Evolutionary conservation across 2,113 vertebrate species (phyloP).

Genomic region (Cepphus grylle): DNA sequence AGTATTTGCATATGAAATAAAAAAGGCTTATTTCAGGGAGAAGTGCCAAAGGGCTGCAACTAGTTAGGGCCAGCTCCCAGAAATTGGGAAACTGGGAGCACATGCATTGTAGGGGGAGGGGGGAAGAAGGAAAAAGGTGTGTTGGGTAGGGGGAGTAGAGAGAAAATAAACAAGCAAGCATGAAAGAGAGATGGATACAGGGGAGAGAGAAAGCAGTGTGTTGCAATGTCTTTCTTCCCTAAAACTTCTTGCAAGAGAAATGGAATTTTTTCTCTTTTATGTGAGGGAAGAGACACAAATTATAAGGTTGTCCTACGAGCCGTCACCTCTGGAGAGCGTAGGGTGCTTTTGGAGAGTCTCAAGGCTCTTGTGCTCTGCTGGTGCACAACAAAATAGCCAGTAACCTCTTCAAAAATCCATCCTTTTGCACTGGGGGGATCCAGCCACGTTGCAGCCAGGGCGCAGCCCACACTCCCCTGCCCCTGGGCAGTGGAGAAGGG

Average conservation of each 20-base stretch:
- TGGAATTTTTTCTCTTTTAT: not conserved
- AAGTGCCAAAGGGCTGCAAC: not conserved
- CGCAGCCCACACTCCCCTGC: not conserved
- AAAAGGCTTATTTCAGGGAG: not conserved
- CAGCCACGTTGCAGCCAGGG: not conserved
- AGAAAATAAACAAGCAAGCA: not conserved
- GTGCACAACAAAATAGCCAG: not conserved
- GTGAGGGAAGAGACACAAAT: not conserved
- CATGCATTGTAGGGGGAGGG: no score
- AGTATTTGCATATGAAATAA: not conserved
- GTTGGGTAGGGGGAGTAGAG: not conserved
- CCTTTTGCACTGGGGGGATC: no score
- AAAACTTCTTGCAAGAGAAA: not conserved
- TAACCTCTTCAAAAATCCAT: not conserved
- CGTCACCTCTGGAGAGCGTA: not conserved
- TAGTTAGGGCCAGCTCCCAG: not conserved
- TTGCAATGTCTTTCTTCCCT: not conserved
- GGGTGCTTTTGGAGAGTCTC: not conserved
- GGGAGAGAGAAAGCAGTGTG: not conserved
- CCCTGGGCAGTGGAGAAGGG: not conserved
- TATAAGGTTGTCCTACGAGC: not conserved
- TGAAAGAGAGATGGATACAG: not conserved
- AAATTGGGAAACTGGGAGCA: not conserved
- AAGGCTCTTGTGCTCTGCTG: not conserved
- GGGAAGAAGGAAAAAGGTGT: not conserved